Evolutionary conservation across 2,113 vertebrate genomes (phyloP), one percentile per base, ranked within the genome.

Genomic region (Crotalus horridus): DNA sequence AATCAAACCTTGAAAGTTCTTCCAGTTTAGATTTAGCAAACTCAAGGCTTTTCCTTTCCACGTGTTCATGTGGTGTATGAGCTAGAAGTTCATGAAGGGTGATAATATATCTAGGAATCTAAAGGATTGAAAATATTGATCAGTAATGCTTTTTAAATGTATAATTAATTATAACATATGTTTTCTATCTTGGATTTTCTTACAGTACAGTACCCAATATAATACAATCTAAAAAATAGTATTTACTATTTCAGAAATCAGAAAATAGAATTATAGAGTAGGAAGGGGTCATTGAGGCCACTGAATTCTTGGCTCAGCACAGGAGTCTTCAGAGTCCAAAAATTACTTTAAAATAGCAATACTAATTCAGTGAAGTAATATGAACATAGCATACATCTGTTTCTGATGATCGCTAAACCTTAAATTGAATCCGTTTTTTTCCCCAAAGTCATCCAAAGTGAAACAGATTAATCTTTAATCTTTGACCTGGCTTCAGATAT

Each of bases 81-180:
- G 99, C 99, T 95, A 99, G 95, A 69, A 99, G 97, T 97, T 99
- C 99, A 87, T 99, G 99, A 85, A 99, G 97, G 0, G 99, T 99
- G 97, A 99, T 99, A 97, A 99, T 99, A 89, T 99, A 99, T 86
- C 99, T 98, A 93, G 99, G 99, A 94, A 99, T 99, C 99, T 99
- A 96, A 93, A 96, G 56, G 95, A 95, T 90, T 90, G 43, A 91
- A 53, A 26, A 33, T 87, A 1, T 85, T 74, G 15, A 20, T 96
- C 89, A 97, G 87, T 85, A 89, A 15, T 20, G 6, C 56, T 69
- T 87, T 17, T 43, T 29, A 69, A 88, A 92, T 53, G n/a, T 54
- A 81, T 1, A 53, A 51, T 17, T 55, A 26, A 1, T 6, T 94
- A 33, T n/a, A 20, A 26, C 86, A 64, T 12, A 87, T 6, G 13